A percentile compares a stretch with the other conserved stretches of the same genome.
phyloP scores from a whole-genome alignment of 1,140 invertebrate species.

The Mactra quadrangularis region DNA sequence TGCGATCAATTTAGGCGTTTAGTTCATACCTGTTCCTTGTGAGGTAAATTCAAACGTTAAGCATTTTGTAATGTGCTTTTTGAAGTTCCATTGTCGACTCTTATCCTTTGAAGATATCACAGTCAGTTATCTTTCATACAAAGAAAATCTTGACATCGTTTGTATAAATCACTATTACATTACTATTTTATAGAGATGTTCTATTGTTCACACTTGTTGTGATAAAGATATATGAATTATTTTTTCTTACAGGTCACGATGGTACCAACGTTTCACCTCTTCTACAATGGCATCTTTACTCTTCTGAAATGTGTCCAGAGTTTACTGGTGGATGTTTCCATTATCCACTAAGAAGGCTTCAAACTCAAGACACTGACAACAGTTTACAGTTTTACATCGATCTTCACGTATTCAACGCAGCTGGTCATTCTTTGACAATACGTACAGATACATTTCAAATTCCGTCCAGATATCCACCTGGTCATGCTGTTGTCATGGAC shows the following conservation, averaged over 20 bases:
- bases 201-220: not conserved
- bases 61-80: too few species aligned
- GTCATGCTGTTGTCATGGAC: constrained; percentile 16
- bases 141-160: too few species aligned
- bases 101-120: too few species aligned
- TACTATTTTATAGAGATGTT: too few species aligned
- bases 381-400: constrained; percentile 12
- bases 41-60: too few species aligned
- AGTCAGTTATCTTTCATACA: too few species aligned
- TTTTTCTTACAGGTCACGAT: constrained; percentile 8
- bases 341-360: constrained; percentile 45
- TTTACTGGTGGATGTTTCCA: constrained; percentile 16
- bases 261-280: constrained; percentile 17
- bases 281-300: constrained; percentile 8
- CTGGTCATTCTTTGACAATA: constrained; percentile 31
- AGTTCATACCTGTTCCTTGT: too few species aligned
- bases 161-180: too few species aligned
- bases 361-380: constrained; percentile 24
- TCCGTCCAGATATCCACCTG: constrained; percentile 58
- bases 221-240: not conserved
- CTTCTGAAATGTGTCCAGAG: not conserved
- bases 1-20: too few species aligned
- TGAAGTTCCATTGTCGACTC: too few species aligned
- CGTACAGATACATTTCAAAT: constrained; percentile 42
- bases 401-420: constrained; percentile 40